Evolutionary conservation across 2,888 invertebrate genomes (phyloP), one percentile per base, ranked within the genome.

Genomic region (Diadegma fenestrale): DNA sequence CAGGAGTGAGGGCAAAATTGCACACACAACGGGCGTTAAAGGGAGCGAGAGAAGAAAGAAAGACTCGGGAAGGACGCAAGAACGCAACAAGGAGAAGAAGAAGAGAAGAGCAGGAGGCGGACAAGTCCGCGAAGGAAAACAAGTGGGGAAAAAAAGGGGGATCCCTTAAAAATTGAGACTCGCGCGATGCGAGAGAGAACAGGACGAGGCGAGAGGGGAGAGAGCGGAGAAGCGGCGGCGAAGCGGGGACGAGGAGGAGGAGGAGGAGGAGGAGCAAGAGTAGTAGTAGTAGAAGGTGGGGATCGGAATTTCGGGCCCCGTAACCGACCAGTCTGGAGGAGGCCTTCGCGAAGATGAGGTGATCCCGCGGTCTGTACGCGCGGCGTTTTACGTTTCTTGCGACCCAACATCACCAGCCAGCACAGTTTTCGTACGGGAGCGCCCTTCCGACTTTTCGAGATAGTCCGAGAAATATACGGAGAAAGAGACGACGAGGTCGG

Each of bases 271-370:
- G 45, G 37, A 37, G 58, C 30, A 61, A 43, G 58, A 80, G 81
- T 19, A 43, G 73, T 30, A 64, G 69, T 63, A 80, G 66, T 73
- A 82, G 88, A 89, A 93, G 92, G 94, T 93, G 93, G 93, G 94
- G 93, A 93, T 93, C 88, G 94, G 94, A 93, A 94, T 94, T 94
- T 94, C 92, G 94, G 94, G 92, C 92, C 91, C 92, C 92, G 91
- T 91, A 91, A 92, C 91, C 92, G 92, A 90, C 93, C 94, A 94
- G 94, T 94, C 94, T 93, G 91, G 92, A 91, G 91, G 90, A 93
- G 93, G 92, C 93, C 93, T 93, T 93, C 91, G 92, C 90, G 91
- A 92, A 92, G 94, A 92, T 92, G 93, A 93, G 94, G 91, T 91
- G 91, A 92, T 90, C 89, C 72, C 88, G 88, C 87, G 81, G 63